Base-by-base conservation (phyloP, 2,797 vertebrate species). In the Champsocephalus gunnari region DNA sequence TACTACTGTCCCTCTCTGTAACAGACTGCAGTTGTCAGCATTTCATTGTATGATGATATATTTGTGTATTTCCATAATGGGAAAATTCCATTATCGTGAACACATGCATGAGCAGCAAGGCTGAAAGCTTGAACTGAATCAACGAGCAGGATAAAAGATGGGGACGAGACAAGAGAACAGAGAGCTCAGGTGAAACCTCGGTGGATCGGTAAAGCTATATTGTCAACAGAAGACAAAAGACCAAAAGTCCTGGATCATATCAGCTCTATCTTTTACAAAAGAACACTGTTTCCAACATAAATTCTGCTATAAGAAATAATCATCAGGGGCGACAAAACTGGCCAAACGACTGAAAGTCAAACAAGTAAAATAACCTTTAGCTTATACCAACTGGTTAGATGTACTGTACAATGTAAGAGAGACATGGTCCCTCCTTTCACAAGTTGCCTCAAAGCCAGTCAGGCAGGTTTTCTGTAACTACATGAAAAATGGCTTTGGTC, bases 381-480 rank as follows among this genome's bases (percentile, higher is more conserved):
- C 77, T 70, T 61, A 83, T 21, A 74, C 67, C 57, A 60, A 50
- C 65, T 74, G 60, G 54, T 85, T 81, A 43, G 21, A 80, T 85
- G 75, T 77, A 77, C 76, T 73, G 80, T 82, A 88, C 74, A 81
- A 28, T 76, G 77, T 63, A 68, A 45, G 80, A 90, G 80, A 81
- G 73, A 85, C 80, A 83, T 19, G n/a, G 65, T 82, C 65, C 79
- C 77, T 91, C 72, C 73, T 91, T 84, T 82, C 80, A 85, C 80
- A 87, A 86, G 79, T 74, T 78, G 79, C 75, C 76, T 86, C 85
- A 90, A 69, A 95, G 92, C 94, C 91, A 89, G 94, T 94, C 86
- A 75, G 90, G 92, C 93, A 93, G 93, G 93, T 95, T 94, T 94
- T 89, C 88, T 90, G 86, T 91, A 94, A 93, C 95, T 94, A 93